Conservation (phyloP, 2,888 invertebrate species). For the Sepiola atlantica region DNA sequence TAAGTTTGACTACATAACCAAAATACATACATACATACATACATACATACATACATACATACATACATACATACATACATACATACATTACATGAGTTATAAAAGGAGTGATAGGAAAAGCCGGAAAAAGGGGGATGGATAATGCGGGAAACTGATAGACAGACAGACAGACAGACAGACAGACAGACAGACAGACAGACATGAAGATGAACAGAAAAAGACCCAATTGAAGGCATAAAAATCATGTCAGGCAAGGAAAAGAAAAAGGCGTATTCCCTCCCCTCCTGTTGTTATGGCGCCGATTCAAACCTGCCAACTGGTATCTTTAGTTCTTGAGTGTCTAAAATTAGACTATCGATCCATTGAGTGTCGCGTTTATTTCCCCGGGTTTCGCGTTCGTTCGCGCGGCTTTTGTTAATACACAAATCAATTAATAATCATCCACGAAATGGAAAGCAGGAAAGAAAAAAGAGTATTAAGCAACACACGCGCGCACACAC, state of each 20-base stretch:
- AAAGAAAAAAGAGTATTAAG: no score
- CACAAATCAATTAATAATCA: neutral
- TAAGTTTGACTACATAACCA: no score
- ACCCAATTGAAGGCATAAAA: neutral
- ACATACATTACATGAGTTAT: no score
- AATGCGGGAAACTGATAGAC: neutral
- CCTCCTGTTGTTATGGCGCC: neutral
- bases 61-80: neutral
- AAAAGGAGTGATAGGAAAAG: neutral
- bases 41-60: neutral
- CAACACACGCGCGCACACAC: no score
- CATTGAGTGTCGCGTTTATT: neutral
- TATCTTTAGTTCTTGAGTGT: neutral
- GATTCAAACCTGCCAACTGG: neutral
- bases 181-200: no score
- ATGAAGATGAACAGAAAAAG: neutral
- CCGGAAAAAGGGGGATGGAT: no score
- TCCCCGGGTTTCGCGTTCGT: neutral
- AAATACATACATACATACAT: no score
- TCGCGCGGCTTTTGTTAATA: neutral
- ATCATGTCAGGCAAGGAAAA: neutral
- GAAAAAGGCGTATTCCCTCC: rapidly evolving
- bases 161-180: neutral
- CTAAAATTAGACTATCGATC: neutral
- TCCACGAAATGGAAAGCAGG: no score